Evolutionary conservation across 2,888 invertebrate genomes (phyloP).

Genomic region (Apamea crenata): DNA sequence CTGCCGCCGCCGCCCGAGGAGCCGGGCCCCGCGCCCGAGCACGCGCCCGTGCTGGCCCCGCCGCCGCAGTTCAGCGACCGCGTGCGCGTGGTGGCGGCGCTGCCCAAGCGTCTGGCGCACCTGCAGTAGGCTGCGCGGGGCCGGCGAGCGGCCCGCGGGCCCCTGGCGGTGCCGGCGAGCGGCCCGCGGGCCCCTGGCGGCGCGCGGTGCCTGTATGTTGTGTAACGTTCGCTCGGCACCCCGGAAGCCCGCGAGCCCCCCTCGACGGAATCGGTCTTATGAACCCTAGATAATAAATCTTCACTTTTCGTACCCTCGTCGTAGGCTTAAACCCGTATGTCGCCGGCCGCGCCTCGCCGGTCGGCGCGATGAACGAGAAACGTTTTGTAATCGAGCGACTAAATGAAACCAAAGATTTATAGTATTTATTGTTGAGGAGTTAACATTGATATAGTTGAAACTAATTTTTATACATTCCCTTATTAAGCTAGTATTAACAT

Average conservation of each 20-base stretch:
- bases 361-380: conserved; percentile 53
- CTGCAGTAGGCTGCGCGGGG: conserved; percentile 58
- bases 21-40: conserved; percentile 90
- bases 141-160: too few relatives aligned
- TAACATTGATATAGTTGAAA: conserved; percentile 85
- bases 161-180: too few relatives aligned
- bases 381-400: conserved; percentile 85
- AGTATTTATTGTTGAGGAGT: conserved; percentile 88
- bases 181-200: too few relatives aligned
- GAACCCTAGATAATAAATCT: conserved; percentile 72
- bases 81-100: conserved; percentile 95
- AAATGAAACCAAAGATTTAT: conserved; percentile 89
- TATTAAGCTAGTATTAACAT: conserved; percentile 64
- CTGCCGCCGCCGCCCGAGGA: conserved; percentile 95
- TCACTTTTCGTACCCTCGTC: conserved; percentile 67
- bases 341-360: conserved; percentile 41
- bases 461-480: conserved; percentile 88
- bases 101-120: conserved; percentile 93
- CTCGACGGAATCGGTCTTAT: conserved; percentile 61
- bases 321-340: conserved; percentile 67
- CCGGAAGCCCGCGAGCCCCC: neutral
- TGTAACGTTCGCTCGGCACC: conserved; percentile 1
- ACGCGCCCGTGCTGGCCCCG: conserved; percentile 93
- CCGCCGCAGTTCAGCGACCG: conserved; percentile 98
- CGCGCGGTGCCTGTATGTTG: neutral